Base-by-base conservation (phyloP, 2,888 invertebrate genomes). In the Chromoteleia sp. region DNA sequence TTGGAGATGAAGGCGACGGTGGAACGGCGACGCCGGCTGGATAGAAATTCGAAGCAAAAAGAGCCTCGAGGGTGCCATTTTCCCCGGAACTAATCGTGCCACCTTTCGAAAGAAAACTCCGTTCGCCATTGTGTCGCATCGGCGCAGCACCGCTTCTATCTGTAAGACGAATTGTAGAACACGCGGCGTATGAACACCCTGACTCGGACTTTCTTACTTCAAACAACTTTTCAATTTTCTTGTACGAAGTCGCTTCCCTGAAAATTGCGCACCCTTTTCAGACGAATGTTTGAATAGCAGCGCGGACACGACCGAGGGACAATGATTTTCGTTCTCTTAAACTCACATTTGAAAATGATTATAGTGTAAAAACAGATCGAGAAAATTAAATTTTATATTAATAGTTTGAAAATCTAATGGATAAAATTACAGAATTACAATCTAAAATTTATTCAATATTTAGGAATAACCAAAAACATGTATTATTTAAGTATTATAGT, bases 11-110 rank as follows among this genome's bases (percentile, higher is more conserved):
- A 30, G 36, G 30, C 63, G 29, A 74, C 58, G 75, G 14, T 45
- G 48, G 56, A 43, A 76, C 58, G 36, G 68, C 59, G 80, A 73
- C 79, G 45, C 21, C 39, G 58, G 39, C 15, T 43, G 73, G 77
- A 71, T 70, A 50, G 77, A 71, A 61, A 74, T 73, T 50, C 59
- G 63, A 74, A 79, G 82, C 63, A 77, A 79, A 83, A 85, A 83
- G 76, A 82, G 84, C 84, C 88, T 85, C 88, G 48, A 48, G 86
- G 86, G 88, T 85, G 82, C 85, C 85, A 83, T 89, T 89, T 84
- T 77, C 82, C 81, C n/a, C n/a, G 74, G 85, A 86, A 89, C 87
- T 89, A 86, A 85, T 88, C 85, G 87, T 71, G 61, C 78, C 68
- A 76, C 70, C 77, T 83, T 84, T 80, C 84, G 84, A 85, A 87